Evolutionary conservation across 1,140 invertebrate species (phyloP).

Genomic region (Meloidogyne hapla): DNA sequence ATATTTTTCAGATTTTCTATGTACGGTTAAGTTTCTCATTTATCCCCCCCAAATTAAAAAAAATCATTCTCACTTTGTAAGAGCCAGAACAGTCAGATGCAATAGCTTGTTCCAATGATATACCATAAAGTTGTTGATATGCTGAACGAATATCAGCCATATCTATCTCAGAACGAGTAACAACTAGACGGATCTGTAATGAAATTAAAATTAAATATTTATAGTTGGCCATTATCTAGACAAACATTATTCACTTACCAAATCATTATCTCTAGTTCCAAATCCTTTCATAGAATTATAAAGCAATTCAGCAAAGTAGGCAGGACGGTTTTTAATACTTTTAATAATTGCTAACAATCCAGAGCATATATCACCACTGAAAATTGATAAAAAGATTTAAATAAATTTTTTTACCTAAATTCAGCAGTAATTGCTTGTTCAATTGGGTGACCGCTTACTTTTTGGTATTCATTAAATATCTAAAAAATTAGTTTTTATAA

Average conservation of each 20-base stretch:
- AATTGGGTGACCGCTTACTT: constrained; percentile 74
- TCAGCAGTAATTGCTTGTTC: constrained; percentile 83
- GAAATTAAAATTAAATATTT: neutral
- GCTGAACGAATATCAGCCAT: constrained; percentile 67
- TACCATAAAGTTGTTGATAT: constrained; percentile 65
- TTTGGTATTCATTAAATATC: constrained; percentile 73
- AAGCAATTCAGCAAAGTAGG: constrained; percentile 86
- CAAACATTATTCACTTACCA: constrained; percentile 48
- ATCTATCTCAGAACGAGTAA: constrained; percentile 67
- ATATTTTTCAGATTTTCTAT: too few species aligned
- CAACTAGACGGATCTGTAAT: constrained; percentile 64
- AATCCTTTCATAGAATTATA: constrained; percentile 76
- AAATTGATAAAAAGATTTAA: neutral
- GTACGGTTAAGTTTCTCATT: too few species aligned
- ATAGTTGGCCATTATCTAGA: too few species aligned
- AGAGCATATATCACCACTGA: constrained; percentile 77
- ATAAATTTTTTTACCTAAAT: constrained; percentile 69
- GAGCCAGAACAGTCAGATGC: constrained; percentile 60
- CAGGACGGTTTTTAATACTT: constrained; percentile 83
- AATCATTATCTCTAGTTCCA: constrained; percentile 66
- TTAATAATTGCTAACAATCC: constrained; percentile 79
- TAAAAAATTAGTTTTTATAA: too few species aligned
- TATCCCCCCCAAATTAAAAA: too few species aligned
- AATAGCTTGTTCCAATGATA: constrained; percentile 65
- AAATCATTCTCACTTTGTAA: constrained; percentile 60